Conservation (phyloP, 2,888 invertebrate genomes). For the Boloria euphrosyne region DNA sequence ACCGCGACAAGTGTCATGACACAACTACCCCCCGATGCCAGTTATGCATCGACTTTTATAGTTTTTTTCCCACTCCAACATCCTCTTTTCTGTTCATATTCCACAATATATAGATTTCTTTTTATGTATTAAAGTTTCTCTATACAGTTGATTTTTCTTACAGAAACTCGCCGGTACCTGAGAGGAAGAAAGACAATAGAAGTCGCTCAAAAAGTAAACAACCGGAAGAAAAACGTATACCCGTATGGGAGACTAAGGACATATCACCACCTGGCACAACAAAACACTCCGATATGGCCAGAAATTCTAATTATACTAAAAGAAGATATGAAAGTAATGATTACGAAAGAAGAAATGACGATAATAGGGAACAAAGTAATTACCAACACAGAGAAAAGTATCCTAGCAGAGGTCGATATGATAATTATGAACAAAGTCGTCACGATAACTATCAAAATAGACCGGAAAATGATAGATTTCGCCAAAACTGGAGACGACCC, state of each 20-base stretch:
- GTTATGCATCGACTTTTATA: too few relatives aligned
- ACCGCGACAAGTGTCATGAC: too few relatives aligned
- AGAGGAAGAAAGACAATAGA: constrained; percentile 51
- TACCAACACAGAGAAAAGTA: constrained; percentile 51
- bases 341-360: constrained; percentile 41
- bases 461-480: constrained; percentile 50
- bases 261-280: constrained; percentile 44
- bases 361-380: constrained; percentile 47
- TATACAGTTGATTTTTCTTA: constrained; percentile 16
- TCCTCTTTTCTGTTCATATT: too few relatives aligned
- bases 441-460: constrained; percentile 43
- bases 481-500: constrained; percentile 48
- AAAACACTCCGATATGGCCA: constrained; percentile 47
- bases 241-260: constrained; percentile 59
- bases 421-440: constrained; percentile 34
- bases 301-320: constrained; percentile 44
- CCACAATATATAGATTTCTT: too few relatives aligned
- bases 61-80: too few relatives aligned
- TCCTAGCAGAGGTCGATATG: constrained; percentile 40
- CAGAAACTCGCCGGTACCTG: constrained; percentile 61
- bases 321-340: constrained; percentile 25
- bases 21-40: too few relatives aligned
- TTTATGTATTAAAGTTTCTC: background rate
- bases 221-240: constrained; percentile 54
- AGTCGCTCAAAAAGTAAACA: constrained; percentile 61